Conservation (phyloP, 2,797 vertebrate species). For the Manis crassicaudata region DNA sequence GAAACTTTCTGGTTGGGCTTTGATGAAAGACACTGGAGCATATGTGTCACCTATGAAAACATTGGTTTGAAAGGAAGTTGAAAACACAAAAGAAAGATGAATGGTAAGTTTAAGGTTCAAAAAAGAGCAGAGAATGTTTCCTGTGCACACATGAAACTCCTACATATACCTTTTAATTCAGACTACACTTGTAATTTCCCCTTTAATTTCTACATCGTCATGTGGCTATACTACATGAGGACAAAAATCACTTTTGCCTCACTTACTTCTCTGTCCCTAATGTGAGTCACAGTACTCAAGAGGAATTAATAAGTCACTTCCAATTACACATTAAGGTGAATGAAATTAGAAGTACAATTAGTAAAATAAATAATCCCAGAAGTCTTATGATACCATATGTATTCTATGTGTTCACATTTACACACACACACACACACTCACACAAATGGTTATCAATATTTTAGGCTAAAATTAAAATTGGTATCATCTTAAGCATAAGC, state of each 20-base stretch:
- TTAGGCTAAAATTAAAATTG: constrained; percentile 36
- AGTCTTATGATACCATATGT: neutral
- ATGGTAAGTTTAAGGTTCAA: neutral
- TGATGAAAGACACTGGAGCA: constrained; percentile 13
- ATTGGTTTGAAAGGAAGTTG: neutral
- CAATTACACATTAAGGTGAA: constrained; percentile 4
- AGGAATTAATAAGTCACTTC: constrained; percentile 20
- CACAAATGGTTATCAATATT: neutral
- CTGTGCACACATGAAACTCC: neutral
- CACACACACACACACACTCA: neutral
- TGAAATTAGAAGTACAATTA: neutral
- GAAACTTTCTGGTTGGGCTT: neutral
- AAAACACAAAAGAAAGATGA: neutral
- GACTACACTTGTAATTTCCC: neutral
- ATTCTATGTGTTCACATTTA: neutral
- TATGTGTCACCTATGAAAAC: neutral
- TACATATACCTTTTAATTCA: neutral
- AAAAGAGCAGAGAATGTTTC: neutral
- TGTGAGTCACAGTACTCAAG: neutral
- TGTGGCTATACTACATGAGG: neutral
- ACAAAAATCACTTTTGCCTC: neutral
- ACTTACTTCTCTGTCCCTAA: neutral
- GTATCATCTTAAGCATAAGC: neutral
- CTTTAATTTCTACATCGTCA: no score
- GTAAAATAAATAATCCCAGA: neutral